A percentile compares a stretch with the other conserved stretches of the same genome.
Conservation (phyloP, 35 echinoderm and acorn worm species). For the Ophioderma brevispina region DNA sequence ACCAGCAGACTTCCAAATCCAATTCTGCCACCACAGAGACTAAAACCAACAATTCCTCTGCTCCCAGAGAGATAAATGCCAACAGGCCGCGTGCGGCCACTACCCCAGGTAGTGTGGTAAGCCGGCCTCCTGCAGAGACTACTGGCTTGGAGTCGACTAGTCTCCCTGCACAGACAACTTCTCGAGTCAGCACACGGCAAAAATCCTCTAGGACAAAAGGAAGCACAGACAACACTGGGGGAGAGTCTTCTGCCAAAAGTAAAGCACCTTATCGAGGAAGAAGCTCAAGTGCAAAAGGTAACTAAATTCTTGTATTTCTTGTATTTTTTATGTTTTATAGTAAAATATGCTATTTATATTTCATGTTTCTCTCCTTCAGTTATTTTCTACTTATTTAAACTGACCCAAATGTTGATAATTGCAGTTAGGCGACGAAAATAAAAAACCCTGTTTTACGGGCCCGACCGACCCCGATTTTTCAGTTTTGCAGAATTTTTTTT, state of each 20-base stretch:
- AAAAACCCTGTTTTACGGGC: too few relatives aligned
- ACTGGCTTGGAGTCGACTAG: background rate
- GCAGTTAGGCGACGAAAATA: too few relatives aligned
- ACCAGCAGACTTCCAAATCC: slow-evolving; percentile 25
- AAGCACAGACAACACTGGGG: background rate
- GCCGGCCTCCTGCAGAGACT: background rate
- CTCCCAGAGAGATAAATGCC: background rate
- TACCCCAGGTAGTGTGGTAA: background rate
- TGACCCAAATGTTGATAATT: too few relatives aligned
- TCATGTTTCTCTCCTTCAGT: background rate
- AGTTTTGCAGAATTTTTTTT: too few relatives aligned
- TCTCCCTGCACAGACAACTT: slow-evolving; percentile 12
- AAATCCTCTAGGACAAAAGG: background rate
- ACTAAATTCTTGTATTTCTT: background rate
- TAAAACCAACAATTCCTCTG: background rate
- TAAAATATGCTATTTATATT: too few relatives aligned
- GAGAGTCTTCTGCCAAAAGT: background rate
- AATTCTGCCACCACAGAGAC: slow-evolving; percentile 14
- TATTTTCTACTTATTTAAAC: background rate
- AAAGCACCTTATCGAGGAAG: slow-evolving; percentile 6
- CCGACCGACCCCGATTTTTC: too few relatives aligned
- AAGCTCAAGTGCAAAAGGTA: background rate
- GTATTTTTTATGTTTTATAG: too few relatives aligned
- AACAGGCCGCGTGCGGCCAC: background rate
- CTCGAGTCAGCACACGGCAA: slow-evolving; percentile 19